Base-by-base conservation (phyloP, 1,140 invertebrate species). In the Tetragnatha versicolor region DNA sequence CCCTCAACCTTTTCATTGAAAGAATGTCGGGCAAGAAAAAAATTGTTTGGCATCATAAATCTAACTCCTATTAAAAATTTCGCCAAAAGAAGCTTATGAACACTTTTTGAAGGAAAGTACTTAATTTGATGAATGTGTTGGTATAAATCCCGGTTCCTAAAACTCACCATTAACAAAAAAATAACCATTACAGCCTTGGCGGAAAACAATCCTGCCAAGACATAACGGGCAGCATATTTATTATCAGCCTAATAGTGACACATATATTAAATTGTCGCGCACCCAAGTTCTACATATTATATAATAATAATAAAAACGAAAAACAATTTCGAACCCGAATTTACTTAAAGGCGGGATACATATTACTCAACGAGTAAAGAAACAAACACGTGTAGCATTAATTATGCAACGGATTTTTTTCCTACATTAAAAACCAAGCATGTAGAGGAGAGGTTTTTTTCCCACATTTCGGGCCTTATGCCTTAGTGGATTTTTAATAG, bases 401-500 rank as follows among this genome's bases (percentile, higher is more conserved):
- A 65, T 65, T 65, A 65, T 42, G 27, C 35, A 42, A 45, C 20
- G 2, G 20, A 47, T 1, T 3, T 17, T 2, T 47, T 47, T 47
- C 20, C 20, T 47, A 1, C 42, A 47, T 2, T 17, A 2, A 12
- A 1, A 47, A 17, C 20, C 42, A 20, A 47, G 20, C 20, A 17
- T 47, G 1, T 2, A 47, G 2, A 17, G 20, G 20, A 47, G 20
- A 12, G 12, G 1, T 47, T 47, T 25, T 29, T 25, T 35, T 25
- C 49, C 37, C 22, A 22, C 37, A 20, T 9, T 35, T 1, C 3
- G n/a, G n/a, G n/a, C n/a, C n/a, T n/a, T 20, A 42, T 14, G 61
- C 39, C 35, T 65, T 65, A 65, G 61, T 42, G 61, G 39, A 65
- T 65, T 65, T 65, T 65, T 65, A 65, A 65, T 65, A 65, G 61